These are phyloP conservation scores for Mimachlamys varia DNA, from an alignment of 2,888 invertebrate genomes.

Conservation along the genomic window DNA sequence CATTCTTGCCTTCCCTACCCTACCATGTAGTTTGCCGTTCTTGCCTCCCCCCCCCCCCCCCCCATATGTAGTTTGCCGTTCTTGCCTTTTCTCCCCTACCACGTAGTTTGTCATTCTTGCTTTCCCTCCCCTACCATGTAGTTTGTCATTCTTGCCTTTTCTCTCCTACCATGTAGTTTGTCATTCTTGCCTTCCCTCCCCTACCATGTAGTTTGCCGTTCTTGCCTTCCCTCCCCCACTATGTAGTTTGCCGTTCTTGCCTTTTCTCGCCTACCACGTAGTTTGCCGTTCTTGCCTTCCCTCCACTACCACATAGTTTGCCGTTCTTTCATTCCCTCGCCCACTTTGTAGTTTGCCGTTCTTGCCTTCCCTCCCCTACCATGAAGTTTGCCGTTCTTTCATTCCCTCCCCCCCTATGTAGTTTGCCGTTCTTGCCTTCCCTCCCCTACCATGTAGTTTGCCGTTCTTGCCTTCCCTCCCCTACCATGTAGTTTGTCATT, in stretches of 20 bases:
- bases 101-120: conserved; percentile 47
- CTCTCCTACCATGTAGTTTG: conserved; percentile 47
- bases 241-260: conserved; percentile 47
- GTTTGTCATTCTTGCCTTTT: conserved; percentile 44
- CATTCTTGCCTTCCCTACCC: background rate
- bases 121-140: background rate
- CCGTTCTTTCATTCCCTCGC: no score
- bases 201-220: conserved; percentile 47
- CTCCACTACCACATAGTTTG: no score
- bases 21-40: no score
- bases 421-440: conserved; percentile 44
- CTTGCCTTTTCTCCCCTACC: background rate
- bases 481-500: conserved; percentile 47
- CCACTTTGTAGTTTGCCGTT: conserved; percentile 55
- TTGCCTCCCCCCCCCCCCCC: background rate
- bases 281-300: conserved; percentile 44
- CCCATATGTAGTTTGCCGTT: conserved; percentile 46
- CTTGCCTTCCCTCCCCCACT: background rate
- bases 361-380: background rate
- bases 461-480: background rate
- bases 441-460: conserved; percentile 47
- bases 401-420: background rate
- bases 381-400: conserved; percentile 50
- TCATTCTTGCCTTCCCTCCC: background rate
- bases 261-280: background rate